Evolutionary conservation across 2,113 vertebrate species (phyloP), one percentile per base, ranked within the genome.

Genomic region (Tychaedon coryphoeus): DNA sequence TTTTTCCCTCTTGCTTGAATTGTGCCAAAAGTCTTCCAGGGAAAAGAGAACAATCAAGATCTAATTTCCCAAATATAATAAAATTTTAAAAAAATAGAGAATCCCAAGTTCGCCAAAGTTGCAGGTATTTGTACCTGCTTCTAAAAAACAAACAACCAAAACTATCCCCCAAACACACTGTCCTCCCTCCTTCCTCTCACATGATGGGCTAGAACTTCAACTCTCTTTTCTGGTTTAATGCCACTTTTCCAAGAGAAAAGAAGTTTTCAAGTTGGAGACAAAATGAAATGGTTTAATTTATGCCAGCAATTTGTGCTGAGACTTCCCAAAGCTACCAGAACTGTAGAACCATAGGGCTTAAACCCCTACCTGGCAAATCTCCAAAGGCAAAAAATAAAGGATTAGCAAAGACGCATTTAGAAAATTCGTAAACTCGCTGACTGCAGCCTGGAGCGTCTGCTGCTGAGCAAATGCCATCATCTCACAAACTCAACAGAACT

Each of bases 11-110:
- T 43, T 75, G 43, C 45, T 81, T 89, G 40, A 61, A 16, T 77
- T 51, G 40, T 56, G 28, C 75, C 65, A 81, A 71, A 85, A 88
- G 36, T 38, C 62, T 88, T 91, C 34, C 79, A 88, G 60, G 22
- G 78, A 92, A 78, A 81, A 61, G 8, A 65, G 19, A 71, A 53
- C 11, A 62, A 66, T 29, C 18, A 31, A 66, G 45, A 64, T 3
- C 23, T 76, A 24, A 77, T 75, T 79, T 78, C 36, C 50, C 76
- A 91, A 76, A 62, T 34, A 82, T 14, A 60, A 74, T 67, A 33
- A 33, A 36, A 25, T 42, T 1, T 40, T 12, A 12, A 16, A 28
- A 26, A 24, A 9, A 8, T 31, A 19, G 34, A 34, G 4, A 40
- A 53, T 8, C 8, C 3, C 40, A 67, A 29, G 8, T 33, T 34